A percentile compares a stretch with the other conserved stretches of the same genome.
phyloP scores from a whole-genome alignment of 2,888 invertebrate species.

The Agonopterix arenella region DNA sequence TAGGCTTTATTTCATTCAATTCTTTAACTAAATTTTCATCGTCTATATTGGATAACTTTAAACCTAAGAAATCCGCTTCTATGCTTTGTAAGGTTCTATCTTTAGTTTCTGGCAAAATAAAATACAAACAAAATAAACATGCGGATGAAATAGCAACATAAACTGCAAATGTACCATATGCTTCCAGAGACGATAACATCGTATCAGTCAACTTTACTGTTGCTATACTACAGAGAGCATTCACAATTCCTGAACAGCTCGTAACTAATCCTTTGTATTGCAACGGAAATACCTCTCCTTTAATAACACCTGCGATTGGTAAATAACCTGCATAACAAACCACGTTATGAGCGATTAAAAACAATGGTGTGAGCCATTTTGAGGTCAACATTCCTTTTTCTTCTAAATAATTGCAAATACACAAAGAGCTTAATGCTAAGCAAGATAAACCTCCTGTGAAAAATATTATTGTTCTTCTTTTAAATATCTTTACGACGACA shows the following conservation, averaged over 20 bases:
- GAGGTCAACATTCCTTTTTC: neutral
- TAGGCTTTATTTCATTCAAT: too few species aligned
- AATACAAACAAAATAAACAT: neutral
- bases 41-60: neutral
- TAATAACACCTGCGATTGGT: neutral
- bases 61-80: constrained; percentile 1
- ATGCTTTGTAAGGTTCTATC: constrained; percentile 10
- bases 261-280: neutral
- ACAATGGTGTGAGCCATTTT: neutral
- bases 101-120: constrained; percentile 3
- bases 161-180: constrained; percentile 3
- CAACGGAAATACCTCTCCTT: constrained; percentile 2
- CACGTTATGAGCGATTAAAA: neutral
- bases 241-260: neutral
- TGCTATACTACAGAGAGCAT: neutral
- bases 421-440: neutral
- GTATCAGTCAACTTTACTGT: neutral
- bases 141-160: neutral
- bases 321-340: neutral
- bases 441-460: neutral
- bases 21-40: too few species aligned
- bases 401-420: neutral
- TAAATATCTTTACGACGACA: neutral
- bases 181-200: neutral
- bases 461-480: neutral